Evolutionary conservation across 2,797 vertebrate genomes (phyloP), one percentile per base, ranked within the genome.

Genomic region (Micromesistius poutassou): DNA sequence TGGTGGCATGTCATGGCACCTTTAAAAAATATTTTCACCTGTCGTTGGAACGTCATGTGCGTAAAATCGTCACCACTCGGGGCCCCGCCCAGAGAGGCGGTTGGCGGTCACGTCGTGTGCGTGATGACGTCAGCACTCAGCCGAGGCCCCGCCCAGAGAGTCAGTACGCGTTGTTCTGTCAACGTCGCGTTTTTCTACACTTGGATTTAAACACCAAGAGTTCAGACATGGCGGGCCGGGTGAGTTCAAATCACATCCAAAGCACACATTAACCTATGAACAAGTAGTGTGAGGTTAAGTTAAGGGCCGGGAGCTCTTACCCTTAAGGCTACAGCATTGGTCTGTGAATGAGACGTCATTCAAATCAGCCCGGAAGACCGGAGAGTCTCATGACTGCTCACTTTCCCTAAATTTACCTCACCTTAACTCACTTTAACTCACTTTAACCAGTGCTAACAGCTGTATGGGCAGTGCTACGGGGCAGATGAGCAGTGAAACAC

Each of bases 181-280:
- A 79, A 75, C 87, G 71, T 38, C 76, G 16, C 73, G 7, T 77
- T 79, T 19, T 19, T 25, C 72, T 19, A 1, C 70, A 5, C 81
- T 76, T 25, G 76, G 82, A 25, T 77, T 80, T 36, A 72, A 16
- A 71, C 30, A 1, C 7, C n/a, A 46, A 55, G 74, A 78, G 50
- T 31, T 50, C 74, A 81, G 88, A 80, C 80, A 93, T 92, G 93
- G 76, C 83, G 30, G 30, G 77, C 38, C 89, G 88, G 91, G 93
- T 93, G 81, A 93, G 93, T 91, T 74, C n/a, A 30, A 74, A 36
- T 71, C 0, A 35, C 33, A 35, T 35, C 33, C 7, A 5, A 35
- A 6, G 33, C 5, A 35, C 33, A 35, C 5, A 35, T 5, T 35
- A 35, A 35, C 33, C 33, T 35, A 5, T 35, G 5, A 35, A 35